Conservation (phyloP, 2,888 invertebrate genomes). For the Callyntrura guangdongensis region DNA sequence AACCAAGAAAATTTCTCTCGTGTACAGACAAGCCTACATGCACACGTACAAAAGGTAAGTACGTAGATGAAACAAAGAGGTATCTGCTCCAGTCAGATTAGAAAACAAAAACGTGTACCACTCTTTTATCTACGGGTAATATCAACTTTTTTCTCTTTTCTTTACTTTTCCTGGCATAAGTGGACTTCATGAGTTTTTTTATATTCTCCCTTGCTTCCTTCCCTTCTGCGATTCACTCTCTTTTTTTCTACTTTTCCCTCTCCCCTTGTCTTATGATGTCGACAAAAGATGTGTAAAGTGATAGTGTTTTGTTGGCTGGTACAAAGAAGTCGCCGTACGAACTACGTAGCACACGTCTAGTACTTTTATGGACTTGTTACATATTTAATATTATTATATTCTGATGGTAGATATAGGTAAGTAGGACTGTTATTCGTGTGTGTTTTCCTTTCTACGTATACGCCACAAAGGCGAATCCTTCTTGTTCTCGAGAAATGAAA, state of each 20-base stretch:
- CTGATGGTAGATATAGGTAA: constrained; percentile 16
- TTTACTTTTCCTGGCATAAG: constrained; percentile 39
- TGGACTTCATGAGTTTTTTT: constrained; percentile 51
- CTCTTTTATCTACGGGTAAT: constrained; percentile 24
- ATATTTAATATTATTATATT: constrained; percentile 18
- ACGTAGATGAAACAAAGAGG: not conserved
- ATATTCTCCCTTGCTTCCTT: constrained; percentile 29
- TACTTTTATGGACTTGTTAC: not conserved
- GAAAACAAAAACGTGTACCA: not conserved
- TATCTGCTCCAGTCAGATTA: not conserved
- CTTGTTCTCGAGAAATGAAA: not conserved
- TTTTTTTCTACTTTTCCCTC: not conserved
- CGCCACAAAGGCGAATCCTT: not conserved
- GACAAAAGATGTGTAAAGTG: constrained; percentile 49
- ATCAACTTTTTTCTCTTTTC: constrained; percentile 39
- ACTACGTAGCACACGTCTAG: not conserved
- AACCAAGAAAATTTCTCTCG: too few relatives aligned
- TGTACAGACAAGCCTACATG: not conserved
- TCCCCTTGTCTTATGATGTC: constrained; percentile 47
- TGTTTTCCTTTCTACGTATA: not conserved
- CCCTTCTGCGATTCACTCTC: not conserved
- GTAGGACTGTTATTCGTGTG: constrained; percentile 8
- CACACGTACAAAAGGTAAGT: not conserved
- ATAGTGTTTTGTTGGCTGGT: constrained; percentile 21
- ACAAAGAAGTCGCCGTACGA: not conserved